phyloP scores from a whole-genome alignment of 1,140 invertebrate species.

The Spodoptera frugiperda region DNA sequence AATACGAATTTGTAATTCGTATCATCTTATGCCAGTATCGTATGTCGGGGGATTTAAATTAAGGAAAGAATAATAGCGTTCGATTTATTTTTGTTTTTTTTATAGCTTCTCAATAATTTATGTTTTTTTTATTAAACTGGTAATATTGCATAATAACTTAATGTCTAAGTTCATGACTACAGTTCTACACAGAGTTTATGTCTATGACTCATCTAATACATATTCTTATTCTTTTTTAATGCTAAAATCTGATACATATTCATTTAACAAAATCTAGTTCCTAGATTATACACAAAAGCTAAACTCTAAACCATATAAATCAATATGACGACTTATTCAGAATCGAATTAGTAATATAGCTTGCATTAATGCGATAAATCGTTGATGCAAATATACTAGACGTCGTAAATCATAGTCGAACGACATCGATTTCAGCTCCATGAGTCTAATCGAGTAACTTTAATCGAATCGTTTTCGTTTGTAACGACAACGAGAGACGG shows the following conservation, averaged over 20 bases:
- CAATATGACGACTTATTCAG: constrained; percentile 4
- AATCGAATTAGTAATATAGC: background rate
- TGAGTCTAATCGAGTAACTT: constrained; percentile 24
- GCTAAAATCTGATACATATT: too few relatives aligned
- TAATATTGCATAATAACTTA: too few relatives aligned
- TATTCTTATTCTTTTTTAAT: too few relatives aligned
- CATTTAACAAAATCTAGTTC: background rate
- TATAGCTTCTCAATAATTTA: too few relatives aligned
- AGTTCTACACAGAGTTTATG: too few relatives aligned
- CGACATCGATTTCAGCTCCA: constrained; percentile 8
- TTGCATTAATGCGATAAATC: constrained; percentile 25
- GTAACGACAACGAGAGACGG: constrained; percentile 12
- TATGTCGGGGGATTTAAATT: constrained; percentile 16
- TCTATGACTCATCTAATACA: too few relatives aligned
- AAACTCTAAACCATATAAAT: background rate
- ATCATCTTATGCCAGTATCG: background rate
- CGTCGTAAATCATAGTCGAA: constrained; percentile 5
- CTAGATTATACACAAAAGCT: background rate
- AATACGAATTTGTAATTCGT: constrained; percentile 21
- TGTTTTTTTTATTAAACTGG: too few relatives aligned
- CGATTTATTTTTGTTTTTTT: background rate
- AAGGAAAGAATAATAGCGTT: background rate
- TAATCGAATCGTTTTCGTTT: constrained; percentile 8
- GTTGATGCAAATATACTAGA: constrained; percentile 18
- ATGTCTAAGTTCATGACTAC: too few relatives aligned